phyloP scores from a whole-genome alignment of 1,140 invertebrate genomes.

The Ips nitidus region DNA sequence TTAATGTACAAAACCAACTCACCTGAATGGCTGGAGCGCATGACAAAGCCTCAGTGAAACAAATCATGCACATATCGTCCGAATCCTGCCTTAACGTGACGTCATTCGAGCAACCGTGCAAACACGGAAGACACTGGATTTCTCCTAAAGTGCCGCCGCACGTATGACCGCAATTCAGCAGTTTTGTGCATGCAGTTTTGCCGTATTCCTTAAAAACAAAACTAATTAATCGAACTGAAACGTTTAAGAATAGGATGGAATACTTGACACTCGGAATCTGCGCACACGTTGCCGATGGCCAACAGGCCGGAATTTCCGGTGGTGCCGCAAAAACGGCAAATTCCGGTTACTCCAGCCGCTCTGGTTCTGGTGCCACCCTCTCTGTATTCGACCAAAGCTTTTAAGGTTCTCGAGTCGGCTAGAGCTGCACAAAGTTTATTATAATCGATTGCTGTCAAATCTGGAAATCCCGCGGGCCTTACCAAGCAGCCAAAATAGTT shows the following conservation, averaged over 20 bases:
- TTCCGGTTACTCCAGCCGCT: conserved; percentile 62
- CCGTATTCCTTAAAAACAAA: conserved; percentile 71
- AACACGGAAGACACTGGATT: conserved; percentile 81
- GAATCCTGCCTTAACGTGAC: conserved; percentile 82
- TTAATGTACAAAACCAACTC: background rate
- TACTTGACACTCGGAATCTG: conserved; percentile 89
- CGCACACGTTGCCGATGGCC: conserved; percentile 90
- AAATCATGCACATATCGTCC: conserved; percentile 99
- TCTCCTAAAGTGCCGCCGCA: conserved; percentile 91
- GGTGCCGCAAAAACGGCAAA: conserved; percentile 91
- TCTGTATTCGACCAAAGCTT: conserved; percentile 92
- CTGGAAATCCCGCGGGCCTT: background rate
- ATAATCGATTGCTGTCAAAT: background rate
- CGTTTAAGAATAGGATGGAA: background rate
- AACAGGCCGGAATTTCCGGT: conserved; percentile 80
- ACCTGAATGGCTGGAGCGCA: conserved; percentile 91
- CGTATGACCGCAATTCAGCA: conserved; percentile 85
- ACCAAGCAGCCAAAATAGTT: conserved; percentile 88
- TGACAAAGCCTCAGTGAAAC: conserved; percentile 94
- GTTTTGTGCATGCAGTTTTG: conserved; percentile 79
- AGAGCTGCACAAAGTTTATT: conserved; percentile 58
- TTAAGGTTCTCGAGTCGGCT: conserved; percentile 89
- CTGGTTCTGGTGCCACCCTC: conserved; percentile 63
- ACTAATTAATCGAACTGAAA: background rate
- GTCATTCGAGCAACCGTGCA: conserved; percentile 73